Conservation (phyloP, 1,140 invertebrate species). For the Ceratina japonica region DNA sequence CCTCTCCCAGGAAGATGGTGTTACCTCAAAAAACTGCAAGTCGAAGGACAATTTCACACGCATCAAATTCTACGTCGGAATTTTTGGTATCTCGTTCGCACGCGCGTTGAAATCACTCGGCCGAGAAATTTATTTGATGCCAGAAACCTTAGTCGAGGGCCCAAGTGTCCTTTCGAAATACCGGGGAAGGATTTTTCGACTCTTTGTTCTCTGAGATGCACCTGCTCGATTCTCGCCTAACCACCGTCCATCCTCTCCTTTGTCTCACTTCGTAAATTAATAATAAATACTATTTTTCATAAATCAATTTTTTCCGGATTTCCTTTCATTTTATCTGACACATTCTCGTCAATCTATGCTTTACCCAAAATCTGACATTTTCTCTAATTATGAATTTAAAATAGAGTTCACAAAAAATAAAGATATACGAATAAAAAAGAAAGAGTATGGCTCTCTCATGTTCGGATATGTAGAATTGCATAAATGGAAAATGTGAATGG, state of each 20-base stretch:
- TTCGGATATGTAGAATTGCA: too few species aligned
- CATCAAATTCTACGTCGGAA: slow-evolving; percentile 34
- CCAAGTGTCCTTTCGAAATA: slow-evolving; percentile 29
- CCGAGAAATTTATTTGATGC: slow-evolving; percentile 33
- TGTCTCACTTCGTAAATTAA: background rate
- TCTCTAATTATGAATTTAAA: too few species aligned
- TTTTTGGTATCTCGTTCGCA: background rate
- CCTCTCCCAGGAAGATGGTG: background rate
- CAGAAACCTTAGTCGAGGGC: slow-evolving; percentile 24
- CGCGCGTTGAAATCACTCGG: slow-evolving; percentile 12
- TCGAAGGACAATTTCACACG: background rate
- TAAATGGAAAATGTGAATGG: too few species aligned
- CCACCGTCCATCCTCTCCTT: slow-evolving; percentile 7
- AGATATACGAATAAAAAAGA: too few species aligned
- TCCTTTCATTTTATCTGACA: too few species aligned
- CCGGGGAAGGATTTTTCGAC: slow-evolving; percentile 40
- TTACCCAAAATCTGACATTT: too few species aligned
- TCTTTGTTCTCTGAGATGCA: slow-evolving; percentile 58
- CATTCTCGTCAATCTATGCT: too few species aligned
- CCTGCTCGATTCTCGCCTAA: slow-evolving; percentile 50
- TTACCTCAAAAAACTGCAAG: background rate
- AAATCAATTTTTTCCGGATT: too few species aligned
- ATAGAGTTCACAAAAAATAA: too few species aligned
- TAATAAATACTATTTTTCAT: too few species aligned
- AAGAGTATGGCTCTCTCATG: too few species aligned